Base-by-base conservation (phyloP, 2,113 vertebrate species). In the Phainopepla nitens region DNA sequence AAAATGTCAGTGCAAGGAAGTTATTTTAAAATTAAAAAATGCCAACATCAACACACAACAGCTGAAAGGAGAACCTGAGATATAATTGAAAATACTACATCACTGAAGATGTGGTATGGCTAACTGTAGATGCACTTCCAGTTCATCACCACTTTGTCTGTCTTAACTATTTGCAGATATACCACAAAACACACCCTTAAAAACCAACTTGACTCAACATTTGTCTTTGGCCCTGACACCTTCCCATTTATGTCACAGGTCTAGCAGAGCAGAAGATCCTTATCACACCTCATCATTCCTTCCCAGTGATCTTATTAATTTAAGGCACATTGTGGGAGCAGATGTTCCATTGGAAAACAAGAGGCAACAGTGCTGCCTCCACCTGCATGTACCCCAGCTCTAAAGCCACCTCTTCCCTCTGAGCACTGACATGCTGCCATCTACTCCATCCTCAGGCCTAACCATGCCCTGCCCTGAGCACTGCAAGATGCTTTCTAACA, bases 181-280 rank as follows among this genome's bases (percentile, higher is more conserved):
- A 45, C 4, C n/a, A 56, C 22, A 36, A 44, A 93, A 65, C 53
- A 27, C 22, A 47, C 3, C 8, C 22, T 24, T 33, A 29, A 65
- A 57, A 62, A 42, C 15, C 28, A 89, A 8, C 39, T 86, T 65
- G 8, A 61, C 19, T 18, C 10, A 82, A 82, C 14, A 12, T 53
- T 79, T 61, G 8, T 41, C 36, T 88, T 56, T 45, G 41, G n/a
- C 53, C 64, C 17, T 64, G 41, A 84, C 51, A 44, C 60, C 68
- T 91, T 90, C 79, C 51, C 47, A 50, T 68, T 90, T 76, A n/a
- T 42, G n/a, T 84, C 76, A 82, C 42, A 88, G 64, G 70, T 56
- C 70, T 41, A 57, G 22, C 35, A 33, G 58, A 92, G 62, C 28
- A 83, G 85, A 94, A 93, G 50, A 90, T 87, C 35, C 18, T 84